These are phyloP conservation scores for Geodia barretti DNA, from an alignment of 37 sponge, comb jelly and placozoan genomes.

Conservation along the genomic window DNA sequence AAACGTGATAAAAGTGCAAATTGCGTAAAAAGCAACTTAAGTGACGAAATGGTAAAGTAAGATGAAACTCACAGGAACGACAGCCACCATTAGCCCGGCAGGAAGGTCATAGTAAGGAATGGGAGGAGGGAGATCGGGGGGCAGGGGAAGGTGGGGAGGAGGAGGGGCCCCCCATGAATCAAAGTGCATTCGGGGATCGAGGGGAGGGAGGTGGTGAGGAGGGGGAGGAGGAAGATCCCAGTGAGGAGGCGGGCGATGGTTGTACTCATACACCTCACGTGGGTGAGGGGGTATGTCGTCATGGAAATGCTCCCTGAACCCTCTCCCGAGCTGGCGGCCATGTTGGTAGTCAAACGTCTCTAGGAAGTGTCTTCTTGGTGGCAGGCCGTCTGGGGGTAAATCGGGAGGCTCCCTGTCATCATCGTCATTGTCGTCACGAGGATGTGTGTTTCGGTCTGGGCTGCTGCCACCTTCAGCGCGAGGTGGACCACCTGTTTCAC, in stretches of 20 bases:
- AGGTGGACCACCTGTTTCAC: too few species aligned
- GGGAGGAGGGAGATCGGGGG: slow-evolving; percentile 50
- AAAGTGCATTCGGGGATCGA: background rate
- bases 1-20: background rate
- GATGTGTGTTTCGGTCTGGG: background rate
- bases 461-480: background rate
- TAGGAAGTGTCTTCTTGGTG: too few species aligned
- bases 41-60: background rate
- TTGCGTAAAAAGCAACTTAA: background rate
- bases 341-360: slow-evolving; percentile 49
- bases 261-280: slow-evolving; percentile 56
- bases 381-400: too few species aligned
- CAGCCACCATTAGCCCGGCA: slow-evolving; percentile 90
- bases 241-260: slow-evolving; percentile 40
- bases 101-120: slow-evolving; percentile 97
- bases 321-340: background rate
- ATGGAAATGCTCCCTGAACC: background rate
- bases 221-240: slow-evolving; percentile 1
- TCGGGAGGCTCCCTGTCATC: background rate
- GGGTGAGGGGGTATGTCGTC: background rate
- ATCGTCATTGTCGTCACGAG: background rate
- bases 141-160: background rate
- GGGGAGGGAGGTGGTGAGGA: slow-evolving; percentile 12
- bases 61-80: slow-evolving; percentile 71
- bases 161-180: slow-evolving; percentile 6